Evolutionary conservation across 37 sponge, comb jelly and placozoan species (phyloP), one percentile per base, ranked within the genome.

Genomic region (Haliclona indistincta): DNA sequence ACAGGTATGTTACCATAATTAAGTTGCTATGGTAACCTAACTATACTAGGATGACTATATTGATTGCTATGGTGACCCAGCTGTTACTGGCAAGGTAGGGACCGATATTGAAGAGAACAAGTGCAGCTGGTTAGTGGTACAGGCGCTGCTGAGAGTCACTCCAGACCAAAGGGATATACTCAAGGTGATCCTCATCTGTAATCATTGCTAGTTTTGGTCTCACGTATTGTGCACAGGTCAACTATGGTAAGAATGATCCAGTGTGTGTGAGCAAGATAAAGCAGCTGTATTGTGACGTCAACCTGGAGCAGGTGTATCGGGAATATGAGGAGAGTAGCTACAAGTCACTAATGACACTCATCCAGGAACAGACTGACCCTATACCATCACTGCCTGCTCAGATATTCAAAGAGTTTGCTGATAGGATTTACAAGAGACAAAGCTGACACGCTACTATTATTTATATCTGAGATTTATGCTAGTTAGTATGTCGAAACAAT

Each of bases 61-160:
- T 43, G 99, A 98, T 51, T 98, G 99, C 62, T 98, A 83, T 81
- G 99, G 99, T 17, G 99, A 98, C 44, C 99, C 99, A 8, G 61
- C 64, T 22, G 94, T 95, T 33, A 98, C 88, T 30, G 99, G 99
- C 4, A 98, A 98, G 82, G 84, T 98, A 22, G 99, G 99, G 25
- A 98, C 94, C 3, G 99, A 98, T 71, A 95, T 98, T 64, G 91
- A 98, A 68, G 99, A 98, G 71, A 88, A 81, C 64, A 98, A 98
- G 61, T 98, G 99, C 64, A 84, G 93, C 71, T 98, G 99, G 99
- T 67, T 95, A 38, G 84, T 95, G 1, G 91, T 98, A 0, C 90
- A 93, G 62, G 99, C 99, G 26, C 71, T 95, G 47, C 43, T 56
- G 1, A 45, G 67, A 55, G 88, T 74, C 37, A 93, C 84, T 45